Base-by-base conservation (phyloP, 2,113 vertebrate genomes). In the Lycaon pictus region DNA sequence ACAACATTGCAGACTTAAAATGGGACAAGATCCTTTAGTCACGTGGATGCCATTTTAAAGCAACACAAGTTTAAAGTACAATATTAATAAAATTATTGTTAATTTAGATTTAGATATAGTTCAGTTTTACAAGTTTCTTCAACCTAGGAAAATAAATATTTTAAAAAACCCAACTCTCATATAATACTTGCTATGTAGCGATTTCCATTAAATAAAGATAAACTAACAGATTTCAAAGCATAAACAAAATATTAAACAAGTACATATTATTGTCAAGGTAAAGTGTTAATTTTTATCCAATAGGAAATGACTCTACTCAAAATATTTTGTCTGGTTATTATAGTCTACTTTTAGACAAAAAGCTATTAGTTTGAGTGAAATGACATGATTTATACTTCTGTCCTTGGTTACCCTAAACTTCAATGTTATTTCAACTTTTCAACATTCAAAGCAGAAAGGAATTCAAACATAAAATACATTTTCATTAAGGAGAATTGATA, bases 111-210 rank as follows among this genome's bases (percentile, higher is more conserved):
- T 96, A 72, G 90, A 85, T 95, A 96, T 63, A 93, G 95, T 93
- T 97, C 95, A 98, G 67, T 87, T 92, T 97, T 94, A 91, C 58
- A 98, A 97, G 94, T 96, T 97, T 96, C 93, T 96, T 95, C 74
- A 88, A 97, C 80, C 96, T 97, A 96, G 93, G 86, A 98, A 98
- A 98, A 98, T 92, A 98, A 97, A 97, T 97, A 98, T 96, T 97
- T 93, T 98, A 97, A n/a, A 82, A 85, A 17, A 10, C 7, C 27
- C 98, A 97, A 95, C 95, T 98, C 12, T 22, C 19, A 65, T 83
- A 4, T 55, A 69, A 76, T 53, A 72, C 71, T 86, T 96, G 17
- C 8, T 48, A 79, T 95, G 16, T 90, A 22, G 37, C 87, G 32
- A 83, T 74, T 97, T 15, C 37, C 17, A n/a, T 48, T 72, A 95